phyloP scores from a whole-genome alignment of 2,113 vertebrate genomes.

The Chionis minor region DNA sequence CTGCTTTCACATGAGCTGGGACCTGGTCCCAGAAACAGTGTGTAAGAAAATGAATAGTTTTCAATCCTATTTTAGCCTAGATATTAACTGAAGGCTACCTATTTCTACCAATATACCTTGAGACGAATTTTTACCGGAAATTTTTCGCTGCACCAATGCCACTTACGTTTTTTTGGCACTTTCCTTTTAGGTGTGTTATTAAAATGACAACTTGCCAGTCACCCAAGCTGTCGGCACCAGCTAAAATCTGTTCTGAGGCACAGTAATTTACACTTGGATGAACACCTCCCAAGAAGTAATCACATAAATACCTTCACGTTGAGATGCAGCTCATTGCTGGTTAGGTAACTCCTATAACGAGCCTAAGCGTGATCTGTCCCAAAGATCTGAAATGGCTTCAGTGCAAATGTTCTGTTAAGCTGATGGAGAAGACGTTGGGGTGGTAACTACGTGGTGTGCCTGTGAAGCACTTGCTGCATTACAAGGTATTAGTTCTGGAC shows the following conservation, averaged over 20 bases:
- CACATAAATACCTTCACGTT: slow-evolving; percentile 66
- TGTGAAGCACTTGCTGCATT: neutral
- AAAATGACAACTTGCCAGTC: slow-evolving; percentile 83
- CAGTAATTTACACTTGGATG: slow-evolving; percentile 78
- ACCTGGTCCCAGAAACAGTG: neutral
- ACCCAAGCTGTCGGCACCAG: slow-evolving; percentile 74
- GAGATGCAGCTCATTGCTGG: slow-evolving; percentile 41
- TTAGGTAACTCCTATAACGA: slow-evolving; percentile 53
- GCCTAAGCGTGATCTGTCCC: neutral
- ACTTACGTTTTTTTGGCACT: slow-evolving; percentile 74
- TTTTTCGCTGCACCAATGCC: slow-evolving; percentile 29
- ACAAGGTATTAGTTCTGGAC: neutral
- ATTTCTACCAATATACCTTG: neutral
- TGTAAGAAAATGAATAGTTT: neutral
- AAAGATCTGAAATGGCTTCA: slow-evolving; percentile 41
- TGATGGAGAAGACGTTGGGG: neutral
- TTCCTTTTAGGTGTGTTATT: slow-evolving; percentile 77
- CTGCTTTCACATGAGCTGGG: neutral
- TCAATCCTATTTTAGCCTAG: neutral
- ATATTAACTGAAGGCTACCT: slow-evolving; percentile 46
- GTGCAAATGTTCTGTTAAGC: slow-evolving; percentile 21
- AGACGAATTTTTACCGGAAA: slow-evolving; percentile 50
- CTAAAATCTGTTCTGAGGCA: slow-evolving; percentile 74
- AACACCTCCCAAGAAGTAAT: slow-evolving; percentile 73
- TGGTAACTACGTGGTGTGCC: neutral